Percentiles rank a stretch among this genome's conserved stretches.
Conservation (phyloP, 2,888 invertebrate species). For the Orthonevra nobilis region DNA sequence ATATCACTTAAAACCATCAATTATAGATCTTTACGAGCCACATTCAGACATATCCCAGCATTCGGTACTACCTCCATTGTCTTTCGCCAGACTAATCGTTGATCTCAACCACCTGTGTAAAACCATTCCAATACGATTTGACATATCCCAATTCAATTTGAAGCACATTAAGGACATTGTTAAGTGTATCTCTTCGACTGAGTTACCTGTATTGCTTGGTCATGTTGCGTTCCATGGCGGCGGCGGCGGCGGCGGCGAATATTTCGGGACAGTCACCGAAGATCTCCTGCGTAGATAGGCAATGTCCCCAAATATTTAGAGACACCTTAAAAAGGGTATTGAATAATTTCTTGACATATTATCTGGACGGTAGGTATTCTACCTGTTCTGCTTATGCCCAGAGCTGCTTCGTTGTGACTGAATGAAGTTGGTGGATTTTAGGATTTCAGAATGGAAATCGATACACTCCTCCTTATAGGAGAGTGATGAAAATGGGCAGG, state of each 20-base stretch:
- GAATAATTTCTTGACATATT: constrained; percentile 69
- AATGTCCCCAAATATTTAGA: constrained; percentile 66
- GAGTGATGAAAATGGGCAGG: constrained; percentile 68
- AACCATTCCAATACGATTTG: constrained; percentile 56
- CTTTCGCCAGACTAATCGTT: constrained; percentile 50
- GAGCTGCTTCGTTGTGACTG: constrained; percentile 1
- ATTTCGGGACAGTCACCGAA: constrained; percentile 43
- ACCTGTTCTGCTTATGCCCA: constrained; percentile 45
- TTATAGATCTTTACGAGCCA: constrained; percentile 54
- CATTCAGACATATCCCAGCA: constrained; percentile 23
- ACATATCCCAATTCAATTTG: constrained; percentile 54
- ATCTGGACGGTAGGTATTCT: constrained; percentile 33
- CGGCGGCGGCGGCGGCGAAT: constrained; percentile 33
- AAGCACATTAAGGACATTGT: constrained; percentile 59
- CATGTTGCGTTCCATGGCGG: constrained; percentile 25
- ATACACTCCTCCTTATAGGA: constrained; percentile 31
- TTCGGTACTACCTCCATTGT: constrained; percentile 39
- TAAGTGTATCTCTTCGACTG: constrained; percentile 27
- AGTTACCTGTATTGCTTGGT: constrained; percentile 47
- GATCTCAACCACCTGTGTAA: constrained; percentile 70
- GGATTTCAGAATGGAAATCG: constrained; percentile 61
- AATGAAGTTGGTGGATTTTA: constrained; percentile 45
- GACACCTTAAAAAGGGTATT: constrained; percentile 67
- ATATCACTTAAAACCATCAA: constrained; percentile 54
- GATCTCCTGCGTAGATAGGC: constrained; percentile 49